phyloP scores from a whole-genome alignment of 2,797 vertebrate species.

The Emydoidea blandingii region DNA sequence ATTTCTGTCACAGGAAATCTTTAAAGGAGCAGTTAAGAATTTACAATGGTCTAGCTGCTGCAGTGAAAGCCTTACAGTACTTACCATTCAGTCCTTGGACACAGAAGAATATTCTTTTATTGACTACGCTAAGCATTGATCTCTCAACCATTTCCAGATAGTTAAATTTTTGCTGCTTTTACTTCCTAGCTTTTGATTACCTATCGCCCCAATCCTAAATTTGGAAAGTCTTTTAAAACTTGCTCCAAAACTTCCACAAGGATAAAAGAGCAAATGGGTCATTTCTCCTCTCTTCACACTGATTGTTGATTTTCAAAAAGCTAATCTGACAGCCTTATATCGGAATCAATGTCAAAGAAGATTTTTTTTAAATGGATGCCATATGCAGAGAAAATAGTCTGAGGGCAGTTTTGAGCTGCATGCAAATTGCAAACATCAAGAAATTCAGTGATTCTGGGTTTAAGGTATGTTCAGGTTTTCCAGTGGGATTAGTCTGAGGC shows the following conservation, averaged over 20 bases:
- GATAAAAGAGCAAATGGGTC: background rate
- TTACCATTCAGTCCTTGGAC: background rate
- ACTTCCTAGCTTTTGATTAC: background rate
- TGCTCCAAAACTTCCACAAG: background rate
- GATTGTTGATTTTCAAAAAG: conserved; percentile 4
- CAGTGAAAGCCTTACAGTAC: background rate
- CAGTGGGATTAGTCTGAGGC: background rate
- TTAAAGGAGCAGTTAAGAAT: background rate
- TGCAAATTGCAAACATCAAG: background rate
- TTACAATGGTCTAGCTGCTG: background rate
- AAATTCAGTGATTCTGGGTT: background rate
- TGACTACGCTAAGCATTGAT: background rate
- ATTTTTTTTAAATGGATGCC: background rate
- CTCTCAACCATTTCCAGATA: background rate
- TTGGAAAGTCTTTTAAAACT: background rate
- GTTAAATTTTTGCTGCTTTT: background rate
- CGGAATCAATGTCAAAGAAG: background rate
- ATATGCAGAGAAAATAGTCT: background rate
- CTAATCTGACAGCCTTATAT: background rate
- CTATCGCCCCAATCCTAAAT: background rate
- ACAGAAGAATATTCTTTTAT: background rate
- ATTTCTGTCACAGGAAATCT: background rate
- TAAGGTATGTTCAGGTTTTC: background rate
- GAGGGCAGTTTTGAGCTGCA: background rate
- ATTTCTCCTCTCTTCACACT: background rate